phyloP scores from a whole-genome alignment of 1,140 invertebrate genomes.

The Pseudomyrmex concolor region DNA sequence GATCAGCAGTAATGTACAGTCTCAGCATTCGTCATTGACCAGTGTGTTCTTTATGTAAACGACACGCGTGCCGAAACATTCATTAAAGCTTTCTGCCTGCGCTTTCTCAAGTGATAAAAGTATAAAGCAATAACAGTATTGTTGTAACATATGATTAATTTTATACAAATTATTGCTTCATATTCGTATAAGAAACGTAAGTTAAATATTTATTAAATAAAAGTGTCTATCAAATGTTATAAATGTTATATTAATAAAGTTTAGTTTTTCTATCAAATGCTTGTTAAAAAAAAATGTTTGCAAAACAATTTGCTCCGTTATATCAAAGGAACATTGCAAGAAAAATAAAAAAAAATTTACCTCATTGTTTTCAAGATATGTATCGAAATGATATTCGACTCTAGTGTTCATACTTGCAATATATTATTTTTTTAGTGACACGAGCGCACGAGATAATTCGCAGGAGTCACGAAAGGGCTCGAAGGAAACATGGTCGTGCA shows the following conservation, averaged over 20 bases:
- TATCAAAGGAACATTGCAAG: neutral
- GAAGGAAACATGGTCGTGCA: constrained; percentile 41
- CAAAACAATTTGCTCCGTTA: neutral
- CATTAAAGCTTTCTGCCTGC: constrained; percentile 39
- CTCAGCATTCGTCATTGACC: neutral
- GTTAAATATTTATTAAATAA: neutral
- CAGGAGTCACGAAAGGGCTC: constrained; percentile 56
- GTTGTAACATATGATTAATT: neutral
- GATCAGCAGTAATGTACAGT: constrained; percentile 8
- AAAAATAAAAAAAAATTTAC: neutral
- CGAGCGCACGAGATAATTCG: constrained; percentile 5
- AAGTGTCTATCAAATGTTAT: too few relatives aligned
- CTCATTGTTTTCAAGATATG: neutral
- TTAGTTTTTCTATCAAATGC: neutral
- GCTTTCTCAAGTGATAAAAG: constrained; percentile 18
- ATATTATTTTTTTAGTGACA: constrained; percentile 38
- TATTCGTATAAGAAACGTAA: neutral
- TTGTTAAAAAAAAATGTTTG: neutral
- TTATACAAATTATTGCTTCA: neutral
- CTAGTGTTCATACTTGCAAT: constrained; percentile 14
- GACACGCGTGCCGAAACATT: constrained; percentile 52
- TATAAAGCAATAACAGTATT: neutral
- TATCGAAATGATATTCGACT: constrained; percentile 5
- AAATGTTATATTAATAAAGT: too few relatives aligned
- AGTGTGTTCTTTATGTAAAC: constrained; percentile 3